Evolutionary conservation across 2,888 invertebrate species (phyloP).

Genomic region (Chydorus sphaericus): DNA sequence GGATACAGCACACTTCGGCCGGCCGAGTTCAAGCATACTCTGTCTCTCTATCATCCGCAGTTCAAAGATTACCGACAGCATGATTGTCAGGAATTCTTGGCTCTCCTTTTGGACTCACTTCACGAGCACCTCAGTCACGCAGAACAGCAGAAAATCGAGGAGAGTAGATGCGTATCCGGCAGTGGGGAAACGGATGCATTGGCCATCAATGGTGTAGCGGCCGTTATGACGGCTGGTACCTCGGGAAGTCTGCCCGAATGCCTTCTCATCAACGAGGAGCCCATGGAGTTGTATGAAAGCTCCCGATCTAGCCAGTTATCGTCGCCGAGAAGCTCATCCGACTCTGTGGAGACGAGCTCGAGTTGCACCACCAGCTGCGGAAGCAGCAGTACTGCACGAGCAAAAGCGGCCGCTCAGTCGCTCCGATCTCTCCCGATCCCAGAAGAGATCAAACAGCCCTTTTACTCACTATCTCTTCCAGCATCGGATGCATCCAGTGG

Average conservation of each 20-base stretch:
- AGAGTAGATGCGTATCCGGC: too few species aligned
- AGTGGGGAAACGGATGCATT: too few species aligned
- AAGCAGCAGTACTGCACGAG: not conserved
- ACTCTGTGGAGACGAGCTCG: conserved; percentile 18
- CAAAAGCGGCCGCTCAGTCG: not conserved
- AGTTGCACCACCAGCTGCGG: conserved; percentile 5
- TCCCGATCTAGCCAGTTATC: conserved; percentile 18
- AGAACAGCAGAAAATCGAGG: too few species aligned
- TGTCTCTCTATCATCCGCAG: conserved; percentile 42
- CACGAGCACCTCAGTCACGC: conserved; percentile 38
- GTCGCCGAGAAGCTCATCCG: conserved; percentile 20
- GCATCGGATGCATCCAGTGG: not conserved
- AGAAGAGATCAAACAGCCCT: conserved; percentile 19
- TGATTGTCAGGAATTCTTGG: conserved; percentile 50
- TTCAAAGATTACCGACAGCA: conserved; percentile 49
- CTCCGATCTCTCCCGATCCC: conserved; percentile 23
- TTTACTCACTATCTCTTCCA: conserved; percentile 1
- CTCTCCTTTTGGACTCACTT: conserved; percentile 41
- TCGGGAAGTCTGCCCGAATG: not conserved
- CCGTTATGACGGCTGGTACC: too few species aligned
- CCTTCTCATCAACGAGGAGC: conserved; percentile 13
- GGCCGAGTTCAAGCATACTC: conserved; percentile 40
- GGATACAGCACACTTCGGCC: conserved; percentile 38
- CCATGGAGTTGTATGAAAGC: conserved; percentile 9
- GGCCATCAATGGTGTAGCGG: too few species aligned